Percentiles rank a stretch among this genome's conserved stretches.
Conservation (phyloP, 2,888 invertebrate genomes). For the Phytoseiulus persimilis region DNA sequence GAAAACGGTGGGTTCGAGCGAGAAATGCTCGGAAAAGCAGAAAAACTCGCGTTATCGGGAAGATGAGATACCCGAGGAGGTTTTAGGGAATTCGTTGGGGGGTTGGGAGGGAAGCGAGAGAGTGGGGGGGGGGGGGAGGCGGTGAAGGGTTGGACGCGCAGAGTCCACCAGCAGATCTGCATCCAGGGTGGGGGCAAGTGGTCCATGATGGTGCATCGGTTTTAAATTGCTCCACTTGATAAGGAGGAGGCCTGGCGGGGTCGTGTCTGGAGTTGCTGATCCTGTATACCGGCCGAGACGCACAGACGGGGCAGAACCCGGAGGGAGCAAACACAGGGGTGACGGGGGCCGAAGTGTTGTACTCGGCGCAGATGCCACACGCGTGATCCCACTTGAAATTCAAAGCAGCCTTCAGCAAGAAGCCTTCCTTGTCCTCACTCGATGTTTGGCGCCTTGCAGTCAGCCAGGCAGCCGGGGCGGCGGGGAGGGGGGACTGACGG, state of each 20-base stretch:
- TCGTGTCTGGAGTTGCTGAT: neutral
- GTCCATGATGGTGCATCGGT: neutral
- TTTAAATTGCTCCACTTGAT: neutral
- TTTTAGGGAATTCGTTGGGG: no score
- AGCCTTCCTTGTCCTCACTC: constrained; percentile 9
- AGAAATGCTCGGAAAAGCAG: no score
- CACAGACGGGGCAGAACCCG: neutral
- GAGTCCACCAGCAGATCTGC: neutral
- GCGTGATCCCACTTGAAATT: constrained; percentile 38
- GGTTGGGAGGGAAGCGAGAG: neutral
- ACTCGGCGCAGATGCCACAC: neutral
- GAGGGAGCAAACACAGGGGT: neutral
- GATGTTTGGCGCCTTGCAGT: neutral
- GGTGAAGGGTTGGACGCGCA: neutral
- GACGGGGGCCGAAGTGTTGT: neutral
- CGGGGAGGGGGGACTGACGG: neutral
- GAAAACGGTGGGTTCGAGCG: no score
- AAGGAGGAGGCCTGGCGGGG: neutral
- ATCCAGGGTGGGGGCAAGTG: neutral
- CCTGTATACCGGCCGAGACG: neutral
- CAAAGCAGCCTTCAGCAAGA: constrained; percentile 20
- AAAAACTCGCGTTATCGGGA: no score
- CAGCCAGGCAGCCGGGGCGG: neutral
- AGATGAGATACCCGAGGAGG: no score
- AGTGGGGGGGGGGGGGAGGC: neutral